These are phyloP conservation scores for Rhagonycha lutea DNA, from an alignment of 2,888 invertebrate genomes.

Conservation along the genomic window DNA sequence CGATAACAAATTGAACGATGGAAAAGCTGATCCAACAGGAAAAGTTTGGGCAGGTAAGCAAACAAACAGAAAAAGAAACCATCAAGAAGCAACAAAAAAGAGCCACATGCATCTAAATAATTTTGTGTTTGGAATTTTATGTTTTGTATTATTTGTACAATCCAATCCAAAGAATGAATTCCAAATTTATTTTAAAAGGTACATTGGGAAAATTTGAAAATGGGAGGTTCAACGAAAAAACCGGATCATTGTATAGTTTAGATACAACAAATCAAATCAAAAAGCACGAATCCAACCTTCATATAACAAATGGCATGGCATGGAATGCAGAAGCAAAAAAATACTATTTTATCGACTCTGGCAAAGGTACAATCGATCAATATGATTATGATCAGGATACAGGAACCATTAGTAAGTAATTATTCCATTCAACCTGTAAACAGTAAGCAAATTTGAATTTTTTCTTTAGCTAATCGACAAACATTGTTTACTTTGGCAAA, in stretches of 20 bases:
- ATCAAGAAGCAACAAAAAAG: too few relatives aligned
- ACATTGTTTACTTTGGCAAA: constrained; percentile 61
- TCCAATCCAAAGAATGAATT: too few relatives aligned
- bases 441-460: neutral
- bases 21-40: constrained; percentile 72
- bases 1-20: constrained; percentile 71
- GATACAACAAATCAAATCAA: constrained; percentile 21
- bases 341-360: constrained; percentile 78
- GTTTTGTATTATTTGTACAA: neutral
- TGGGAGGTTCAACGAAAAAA: neutral
- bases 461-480: constrained; percentile 61
- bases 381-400: constrained; percentile 67
- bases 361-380: constrained; percentile 64
- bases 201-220: neutral
- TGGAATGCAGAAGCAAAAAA: constrained; percentile 69
- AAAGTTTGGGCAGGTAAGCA: constrained; percentile 68
- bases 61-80: too few relatives aligned
- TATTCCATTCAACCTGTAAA: neutral
- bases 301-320: constrained; percentile 67
- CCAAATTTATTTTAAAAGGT: neutral
- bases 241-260: constrained; percentile 19
- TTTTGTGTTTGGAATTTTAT: neutral
- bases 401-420: constrained; percentile 50
- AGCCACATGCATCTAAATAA: too few relatives aligned
- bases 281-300: constrained; percentile 36